These are phyloP conservation scores for Megalops atlanticus DNA, from an alignment of 2,113 vertebrate species.

Conservation along the genomic window DNA sequence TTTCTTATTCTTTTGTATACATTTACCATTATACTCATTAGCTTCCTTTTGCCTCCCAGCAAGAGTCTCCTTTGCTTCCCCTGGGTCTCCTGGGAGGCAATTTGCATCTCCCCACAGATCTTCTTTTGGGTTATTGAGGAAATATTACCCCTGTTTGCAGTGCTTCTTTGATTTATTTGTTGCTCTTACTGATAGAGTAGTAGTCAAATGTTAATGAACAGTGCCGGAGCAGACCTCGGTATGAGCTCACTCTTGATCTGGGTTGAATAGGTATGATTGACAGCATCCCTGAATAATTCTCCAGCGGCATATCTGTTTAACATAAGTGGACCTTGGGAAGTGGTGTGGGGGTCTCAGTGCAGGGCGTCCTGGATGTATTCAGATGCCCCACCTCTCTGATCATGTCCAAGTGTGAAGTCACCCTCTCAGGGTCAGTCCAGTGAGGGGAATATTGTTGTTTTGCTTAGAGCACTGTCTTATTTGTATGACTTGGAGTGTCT, in stretches of 20 bases:
- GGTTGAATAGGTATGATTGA: slow-evolving; percentile 69
- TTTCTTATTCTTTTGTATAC: slow-evolving; percentile 62
- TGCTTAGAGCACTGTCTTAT: neutral
- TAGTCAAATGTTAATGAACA: slow-evolving; percentile 68
- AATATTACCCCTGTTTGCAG: slow-evolving; percentile 67
- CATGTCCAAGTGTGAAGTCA: neutral
- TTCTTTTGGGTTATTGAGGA: slow-evolving; percentile 72
- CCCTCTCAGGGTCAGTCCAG: neutral
- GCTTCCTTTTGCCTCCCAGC: slow-evolving; percentile 71
- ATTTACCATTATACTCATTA: slow-evolving; percentile 80
- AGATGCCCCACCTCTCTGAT: neutral
- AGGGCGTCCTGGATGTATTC: neutral
- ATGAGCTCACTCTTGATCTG: slow-evolving; percentile 28
- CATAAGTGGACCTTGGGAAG: neutral
- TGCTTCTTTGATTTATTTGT: slow-evolving; percentile 71
- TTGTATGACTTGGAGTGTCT: no score
- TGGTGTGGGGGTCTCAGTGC: neutral
- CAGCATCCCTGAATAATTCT: slow-evolving; percentile 66
- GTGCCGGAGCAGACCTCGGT: slow-evolving; percentile 54
- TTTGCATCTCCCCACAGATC: slow-evolving; percentile 73
- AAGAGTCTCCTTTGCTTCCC: slow-evolving; percentile 64
- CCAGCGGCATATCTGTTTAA: neutral
- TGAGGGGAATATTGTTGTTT: neutral
- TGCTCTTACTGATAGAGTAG: slow-evolving; percentile 61
- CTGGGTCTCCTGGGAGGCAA: slow-evolving; percentile 72